A percentile compares a stretch with the other conserved stretches of the same genome.
These are phyloP conservation scores for Phalanger gymnotis DNA, from an alignment of 2,797 vertebrate genomes.

Conservation along the genomic window DNA sequence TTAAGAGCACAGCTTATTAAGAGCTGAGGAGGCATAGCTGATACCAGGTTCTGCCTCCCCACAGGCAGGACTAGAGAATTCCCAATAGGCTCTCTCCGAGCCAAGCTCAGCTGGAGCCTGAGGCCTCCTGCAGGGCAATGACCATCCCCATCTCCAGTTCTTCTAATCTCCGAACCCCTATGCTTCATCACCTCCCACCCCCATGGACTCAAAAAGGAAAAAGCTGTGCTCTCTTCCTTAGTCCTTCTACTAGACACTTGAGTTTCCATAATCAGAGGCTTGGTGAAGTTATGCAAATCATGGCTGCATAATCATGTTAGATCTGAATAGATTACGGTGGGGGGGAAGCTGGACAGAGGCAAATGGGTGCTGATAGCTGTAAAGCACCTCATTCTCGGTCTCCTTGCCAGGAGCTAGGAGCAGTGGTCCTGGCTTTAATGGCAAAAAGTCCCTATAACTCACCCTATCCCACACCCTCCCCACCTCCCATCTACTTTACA, in stretches of 20 bases:
- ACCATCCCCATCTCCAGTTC: neutral
- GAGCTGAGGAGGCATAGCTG: conserved; percentile 45
- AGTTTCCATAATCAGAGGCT: conserved; percentile 61
- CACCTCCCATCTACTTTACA: neutral
- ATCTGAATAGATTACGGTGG: conserved; percentile 45
- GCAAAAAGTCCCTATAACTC: neutral
- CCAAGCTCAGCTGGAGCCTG: neutral
- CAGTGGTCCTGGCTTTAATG: neutral
- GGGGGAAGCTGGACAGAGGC: conserved; percentile 11
- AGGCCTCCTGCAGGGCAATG: neutral
- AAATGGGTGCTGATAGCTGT: conserved; percentile 47
- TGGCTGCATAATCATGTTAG: conserved; percentile 54
- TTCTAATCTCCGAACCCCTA: neutral
- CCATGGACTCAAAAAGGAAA: conserved; percentile 47
- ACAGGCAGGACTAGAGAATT: conserved; percentile 2
- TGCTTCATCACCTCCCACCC: neutral
- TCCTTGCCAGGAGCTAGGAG: neutral
- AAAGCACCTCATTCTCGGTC: neutral
- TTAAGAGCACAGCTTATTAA: conserved; percentile 40
- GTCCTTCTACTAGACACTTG: conserved; percentile 45
- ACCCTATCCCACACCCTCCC: neutral
- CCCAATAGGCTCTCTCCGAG: neutral
- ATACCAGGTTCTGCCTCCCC: neutral
- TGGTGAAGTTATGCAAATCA: conserved; percentile 65
- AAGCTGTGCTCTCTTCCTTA: conserved; percentile 42